Evolutionary conservation across 2,113 vertebrate species (phyloP).

Genomic region (Myotis brandtii): DNA sequence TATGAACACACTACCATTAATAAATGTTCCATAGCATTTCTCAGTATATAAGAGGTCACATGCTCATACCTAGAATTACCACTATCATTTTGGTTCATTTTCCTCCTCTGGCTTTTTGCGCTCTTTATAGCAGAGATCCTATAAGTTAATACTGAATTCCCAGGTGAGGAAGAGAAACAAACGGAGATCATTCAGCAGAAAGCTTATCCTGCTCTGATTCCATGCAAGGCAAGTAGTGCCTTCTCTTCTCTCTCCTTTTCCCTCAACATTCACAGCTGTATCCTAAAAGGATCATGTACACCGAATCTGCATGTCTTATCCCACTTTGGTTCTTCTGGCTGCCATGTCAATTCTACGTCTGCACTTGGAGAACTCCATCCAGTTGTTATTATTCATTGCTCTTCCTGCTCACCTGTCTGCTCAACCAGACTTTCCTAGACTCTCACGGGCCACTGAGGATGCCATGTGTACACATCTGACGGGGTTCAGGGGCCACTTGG

Average conservation of each 20-base stretch:
- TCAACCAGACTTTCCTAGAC: background rate
- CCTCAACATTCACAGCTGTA: no score
- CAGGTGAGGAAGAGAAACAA: background rate
- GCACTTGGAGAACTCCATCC: background rate
- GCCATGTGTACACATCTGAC: fast-evolving
- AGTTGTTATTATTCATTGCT: fast-evolving
- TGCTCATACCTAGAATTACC: background rate
- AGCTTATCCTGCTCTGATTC: background rate
- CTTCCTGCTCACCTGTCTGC: fast-evolving
- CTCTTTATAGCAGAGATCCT: background rate
- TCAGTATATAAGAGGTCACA: no score
- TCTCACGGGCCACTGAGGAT: fast-evolving
- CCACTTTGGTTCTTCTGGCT: fast-evolving
- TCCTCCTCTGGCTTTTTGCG: background rate
- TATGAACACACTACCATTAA: background rate
- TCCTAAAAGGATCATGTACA: background rate
- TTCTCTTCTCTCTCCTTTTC: no score
- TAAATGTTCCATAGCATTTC: fast-evolving
- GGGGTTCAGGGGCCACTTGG: background rate
- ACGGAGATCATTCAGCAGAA: background rate
- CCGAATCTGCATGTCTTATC: background rate
- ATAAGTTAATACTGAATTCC: background rate
- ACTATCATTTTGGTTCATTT: fast-evolving
- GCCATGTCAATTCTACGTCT: fast-evolving
- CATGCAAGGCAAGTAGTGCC: fast-evolving